These are phyloP conservation scores for Apomyelois bistriatella DNA, from an alignment of 2,888 invertebrate genomes.

Conservation along the genomic window DNA sequence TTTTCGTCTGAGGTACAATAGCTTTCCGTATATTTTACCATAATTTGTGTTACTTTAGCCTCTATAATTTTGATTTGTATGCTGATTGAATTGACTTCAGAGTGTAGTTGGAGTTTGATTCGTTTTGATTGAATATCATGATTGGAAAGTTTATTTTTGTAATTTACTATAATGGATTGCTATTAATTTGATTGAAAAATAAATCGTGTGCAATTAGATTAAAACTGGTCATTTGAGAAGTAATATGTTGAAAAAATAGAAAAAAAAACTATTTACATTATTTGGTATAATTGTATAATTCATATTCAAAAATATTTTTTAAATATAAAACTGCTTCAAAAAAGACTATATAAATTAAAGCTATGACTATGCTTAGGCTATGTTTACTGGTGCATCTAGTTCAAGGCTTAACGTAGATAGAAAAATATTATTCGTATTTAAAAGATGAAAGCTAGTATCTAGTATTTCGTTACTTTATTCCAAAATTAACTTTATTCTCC, in stretches of 20 bases:
- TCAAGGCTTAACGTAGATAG: no score
- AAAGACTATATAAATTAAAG: no score
- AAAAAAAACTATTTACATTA: no score
- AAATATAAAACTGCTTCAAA: no score
- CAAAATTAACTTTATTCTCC: not conserved
- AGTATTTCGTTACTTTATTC: not conserved
- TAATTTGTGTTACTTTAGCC: constrained; percentile 15
- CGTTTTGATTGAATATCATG: constrained; percentile 5
- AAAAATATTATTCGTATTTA: no score
- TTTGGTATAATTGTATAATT: no score
- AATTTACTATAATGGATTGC: not conserved
- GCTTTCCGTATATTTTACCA: constrained; percentile 15
- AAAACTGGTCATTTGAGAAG: not conserved
- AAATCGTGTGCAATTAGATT: not conserved
- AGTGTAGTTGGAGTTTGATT: constrained; percentile 9
- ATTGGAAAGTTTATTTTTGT: constrained; percentile 7
- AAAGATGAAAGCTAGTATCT: no score
- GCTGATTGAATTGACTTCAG: constrained; percentile 15
- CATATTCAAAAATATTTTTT: no score
- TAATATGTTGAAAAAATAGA: not conserved
- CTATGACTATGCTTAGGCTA: no score
- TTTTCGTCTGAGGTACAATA: constrained; percentile 16
- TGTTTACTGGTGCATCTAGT: no score
- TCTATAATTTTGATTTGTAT: constrained; percentile 15
- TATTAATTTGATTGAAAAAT: not conserved